phyloP scores from a whole-genome alignment of 2,888 invertebrate species.

The Amphipoea oculea region DNA sequence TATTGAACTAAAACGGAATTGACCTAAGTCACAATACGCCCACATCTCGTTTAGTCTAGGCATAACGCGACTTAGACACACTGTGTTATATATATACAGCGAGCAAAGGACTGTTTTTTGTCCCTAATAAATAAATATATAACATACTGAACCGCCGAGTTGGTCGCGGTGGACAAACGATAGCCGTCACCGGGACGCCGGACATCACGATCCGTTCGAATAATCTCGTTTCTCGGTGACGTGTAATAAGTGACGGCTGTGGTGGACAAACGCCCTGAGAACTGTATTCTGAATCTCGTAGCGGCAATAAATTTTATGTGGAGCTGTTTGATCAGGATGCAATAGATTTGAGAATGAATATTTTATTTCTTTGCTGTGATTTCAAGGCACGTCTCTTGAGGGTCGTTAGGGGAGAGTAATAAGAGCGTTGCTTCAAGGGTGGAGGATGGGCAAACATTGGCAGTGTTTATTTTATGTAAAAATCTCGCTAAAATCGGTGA shows the following conservation, averaged over 20 bases:
- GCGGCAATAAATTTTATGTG: constrained; percentile 34
- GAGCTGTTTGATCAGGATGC: constrained; percentile 44
- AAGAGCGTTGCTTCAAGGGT: neutral
- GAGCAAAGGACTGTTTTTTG: no score
- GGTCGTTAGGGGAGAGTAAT: constrained; percentile 20
- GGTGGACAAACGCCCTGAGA: constrained; percentile 1
- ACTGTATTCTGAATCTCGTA: constrained; percentile 24
- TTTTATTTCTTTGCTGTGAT: constrained; percentile 38
- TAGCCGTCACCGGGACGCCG: neutral
- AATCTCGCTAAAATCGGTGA: neutral
- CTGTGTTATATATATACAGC: no score
- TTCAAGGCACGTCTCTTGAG: constrained; percentile 36
- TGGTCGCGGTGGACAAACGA: neutral
- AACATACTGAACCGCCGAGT: neutral
- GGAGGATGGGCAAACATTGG: neutral
- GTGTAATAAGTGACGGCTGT: neutral
- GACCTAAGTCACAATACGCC: no score
- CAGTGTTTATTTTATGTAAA: constrained; percentile 22
- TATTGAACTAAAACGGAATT: no score
- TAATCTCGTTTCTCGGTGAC: neutral
- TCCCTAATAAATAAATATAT: no score
- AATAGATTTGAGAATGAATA: constrained; percentile 49
- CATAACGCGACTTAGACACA: no score
- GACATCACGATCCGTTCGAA: neutral
- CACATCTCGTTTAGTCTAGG: no score